Evolutionary conservation across 1,140 invertebrate species (phyloP), one percentile per base, ranked within the genome.

Genomic region (Phthorimaea operculella): DNA sequence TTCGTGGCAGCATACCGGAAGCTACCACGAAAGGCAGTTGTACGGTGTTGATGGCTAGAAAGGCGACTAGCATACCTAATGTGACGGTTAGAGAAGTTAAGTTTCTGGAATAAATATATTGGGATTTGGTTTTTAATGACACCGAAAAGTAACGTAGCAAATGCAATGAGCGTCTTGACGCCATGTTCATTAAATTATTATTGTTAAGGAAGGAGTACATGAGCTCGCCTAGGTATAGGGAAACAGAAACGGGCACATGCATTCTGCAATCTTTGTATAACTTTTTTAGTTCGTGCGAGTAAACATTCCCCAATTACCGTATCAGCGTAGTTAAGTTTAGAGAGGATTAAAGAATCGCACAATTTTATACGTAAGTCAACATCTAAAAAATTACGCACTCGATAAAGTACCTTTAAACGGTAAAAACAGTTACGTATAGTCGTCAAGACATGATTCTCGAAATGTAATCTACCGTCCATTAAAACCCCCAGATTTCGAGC

Each of bases 1-100:
- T 54, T 54, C 17, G 52, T 45, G 17, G 52, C 52, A 21, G 52
- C 6, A 14, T 54, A 54, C n/a, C 21, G 16, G 45, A 54, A 54
- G 28, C 52, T 54, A 4, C 52, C 52, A 44, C 52, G 39, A 54
- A 45, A 54, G 28, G 52, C 52, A 8, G 17, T 39, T 12, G 39
- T 54, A 1, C 21, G 44, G 15, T 54, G 42, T 4, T 33, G 44
- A 14, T 54, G 42, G 5, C 5, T 44, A 17, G 52, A 39, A 3
- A 39, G 10, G 1, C 36, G n/a, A n/a, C 10, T 10, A 10, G n/a
- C n/a, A 39, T 2, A 3, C 3, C 10, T 10, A 9, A 10, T 10
- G 3, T 4, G 10, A 12, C 36, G 36, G 10, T n/a, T 9, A 39
- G 36, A 39, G 10, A 10, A 39, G 10, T 39, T 39, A 39, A 39